Conservation (phyloP, 1,140 invertebrate species). For the Oedothorax gibbosus region DNA sequence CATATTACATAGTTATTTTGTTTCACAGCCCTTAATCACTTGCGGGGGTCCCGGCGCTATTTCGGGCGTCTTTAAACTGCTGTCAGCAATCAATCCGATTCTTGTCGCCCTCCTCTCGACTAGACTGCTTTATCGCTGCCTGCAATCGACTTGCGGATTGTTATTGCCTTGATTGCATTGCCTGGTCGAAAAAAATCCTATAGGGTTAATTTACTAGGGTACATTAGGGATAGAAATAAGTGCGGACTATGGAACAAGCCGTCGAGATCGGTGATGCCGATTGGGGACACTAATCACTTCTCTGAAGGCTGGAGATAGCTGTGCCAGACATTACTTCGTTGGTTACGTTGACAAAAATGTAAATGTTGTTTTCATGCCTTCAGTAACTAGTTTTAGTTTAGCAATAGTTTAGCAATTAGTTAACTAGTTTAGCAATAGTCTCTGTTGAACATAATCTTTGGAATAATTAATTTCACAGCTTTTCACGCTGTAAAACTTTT, state of each 20-base stretch:
- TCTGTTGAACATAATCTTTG: no score
- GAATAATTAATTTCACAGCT: no score
- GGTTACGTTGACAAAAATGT: no score
- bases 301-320: neutral
- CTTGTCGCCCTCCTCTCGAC: conserved; percentile 23
- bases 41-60: conserved; percentile 13
- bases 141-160: conserved; percentile 27
- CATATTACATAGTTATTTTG: no score
- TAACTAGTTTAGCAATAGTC: no score
- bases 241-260: neutral
- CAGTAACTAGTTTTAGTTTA: no score
- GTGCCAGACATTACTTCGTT: no score
- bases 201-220: conserved; percentile 22
- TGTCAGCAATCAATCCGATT: conserved; percentile 44
- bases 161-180: conserved; percentile 6
- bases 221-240: conserved; percentile 1
- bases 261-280: neutral
- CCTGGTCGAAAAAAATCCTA: neutral
- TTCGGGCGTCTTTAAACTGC: conserved; percentile 27
- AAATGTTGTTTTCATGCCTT: no score
- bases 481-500: no score
- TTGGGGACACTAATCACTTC: neutral
- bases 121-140: conserved; percentile 27
- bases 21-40: no score
- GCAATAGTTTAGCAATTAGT: no score